Conservation (phyloP, 2,797 vertebrate species). For the Oreochromis mossambicus region DNA sequence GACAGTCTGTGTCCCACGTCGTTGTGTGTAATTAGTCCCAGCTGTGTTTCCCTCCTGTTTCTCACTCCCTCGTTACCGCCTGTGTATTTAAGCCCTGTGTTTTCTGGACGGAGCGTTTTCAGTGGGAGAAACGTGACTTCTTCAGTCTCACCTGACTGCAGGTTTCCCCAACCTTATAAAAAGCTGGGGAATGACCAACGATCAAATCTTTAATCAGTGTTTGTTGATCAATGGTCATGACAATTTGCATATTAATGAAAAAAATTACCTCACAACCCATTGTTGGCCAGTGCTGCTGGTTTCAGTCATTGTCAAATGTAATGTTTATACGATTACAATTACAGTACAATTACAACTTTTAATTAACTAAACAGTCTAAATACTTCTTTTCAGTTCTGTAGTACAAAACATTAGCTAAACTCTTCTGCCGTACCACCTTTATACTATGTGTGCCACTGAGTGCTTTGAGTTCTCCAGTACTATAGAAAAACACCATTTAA, state of each 20-base stretch:
- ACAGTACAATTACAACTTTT: neutral
- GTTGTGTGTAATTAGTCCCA: neutral
- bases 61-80: rapidly evolving
- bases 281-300: neutral
- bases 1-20: neutral
- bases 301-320: neutral
- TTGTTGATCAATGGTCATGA: neutral
- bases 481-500: neutral
- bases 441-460: neutral
- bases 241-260: neutral
- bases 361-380: neutral
- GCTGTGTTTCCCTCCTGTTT: neutral
- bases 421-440: no score
- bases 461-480: neutral
- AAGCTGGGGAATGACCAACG: rapidly evolving
- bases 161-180: neutral
- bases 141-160: rapidly evolving
- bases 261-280: neutral
- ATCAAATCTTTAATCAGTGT: neutral
- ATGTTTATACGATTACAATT: neutral
- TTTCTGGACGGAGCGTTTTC: rapidly evolving
- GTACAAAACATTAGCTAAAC: no score
- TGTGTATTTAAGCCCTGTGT: neutral
- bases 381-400: neutral
- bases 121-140: neutral